Conservation (phyloP, 2,888 invertebrate genomes). For the Luffia ferchaultella region DNA sequence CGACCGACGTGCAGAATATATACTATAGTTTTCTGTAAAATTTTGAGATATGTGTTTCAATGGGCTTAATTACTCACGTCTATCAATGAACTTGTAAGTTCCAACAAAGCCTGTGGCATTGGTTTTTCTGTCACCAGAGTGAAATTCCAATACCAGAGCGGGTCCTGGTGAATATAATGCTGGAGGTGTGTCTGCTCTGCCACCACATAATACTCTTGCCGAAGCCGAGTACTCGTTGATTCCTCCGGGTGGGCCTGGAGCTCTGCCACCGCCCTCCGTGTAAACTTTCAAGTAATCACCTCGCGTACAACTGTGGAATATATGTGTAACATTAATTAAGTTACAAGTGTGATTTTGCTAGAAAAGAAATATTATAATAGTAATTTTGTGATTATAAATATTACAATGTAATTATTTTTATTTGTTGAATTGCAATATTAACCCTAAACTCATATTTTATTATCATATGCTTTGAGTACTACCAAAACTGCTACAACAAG, state of each 20-base stretch:
- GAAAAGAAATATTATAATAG: too few relatives aligned
- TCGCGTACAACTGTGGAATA: conserved; percentile 74
- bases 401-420: too few relatives aligned
- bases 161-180: conserved; percentile 79
- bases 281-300: conserved; percentile 82
- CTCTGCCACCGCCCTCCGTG: conserved; percentile 75
- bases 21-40: too few relatives aligned
- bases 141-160: conserved; percentile 76
- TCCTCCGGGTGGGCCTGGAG: conserved; percentile 67
- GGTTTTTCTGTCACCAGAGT: conserved; percentile 59
- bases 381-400: too few relatives aligned
- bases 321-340: too few relatives aligned
- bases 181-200: conserved; percentile 73
- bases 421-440: too few relatives aligned
- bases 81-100: conserved; percentile 78
- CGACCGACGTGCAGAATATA: too few relatives aligned
- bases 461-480: too few relatives aligned
- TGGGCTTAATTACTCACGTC: conserved; percentile 77
- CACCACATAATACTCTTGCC: conserved; percentile 77
- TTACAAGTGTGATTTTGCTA: too few relatives aligned
- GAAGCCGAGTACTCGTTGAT: conserved; percentile 83
- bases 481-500: too few relatives aligned
- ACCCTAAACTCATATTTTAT: too few relatives aligned
- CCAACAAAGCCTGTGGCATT: conserved; percentile 76
- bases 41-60: too few relatives aligned